Base-by-base conservation (phyloP, 2,888 invertebrate genomes). In the Eilema caniola region DNA sequence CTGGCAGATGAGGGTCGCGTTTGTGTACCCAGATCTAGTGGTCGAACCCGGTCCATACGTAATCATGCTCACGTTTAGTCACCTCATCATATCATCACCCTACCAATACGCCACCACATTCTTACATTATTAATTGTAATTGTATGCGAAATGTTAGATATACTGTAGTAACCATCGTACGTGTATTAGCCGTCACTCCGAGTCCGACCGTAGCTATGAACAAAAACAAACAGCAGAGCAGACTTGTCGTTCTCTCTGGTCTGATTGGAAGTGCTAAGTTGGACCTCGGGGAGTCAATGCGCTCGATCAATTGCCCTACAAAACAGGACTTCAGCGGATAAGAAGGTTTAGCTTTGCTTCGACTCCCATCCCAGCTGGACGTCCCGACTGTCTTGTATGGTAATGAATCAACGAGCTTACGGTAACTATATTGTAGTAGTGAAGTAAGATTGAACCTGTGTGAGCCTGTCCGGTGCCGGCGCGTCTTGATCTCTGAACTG, bases 351-450 rank as follows among this genome's bases (percentile, higher is more conserved):
- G 24, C 60, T 60, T 47, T 65, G 64, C 60, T 53, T 53, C 31
- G 24, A 12, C 63, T 0, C 57, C 41, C 57, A 37, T 67, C 37
- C 16, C 53, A 60, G 61, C 66, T 64, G 70, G 61, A 23, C 62
- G 37, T 28, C 41, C 61, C n/a, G 61, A 67, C 61, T 69, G 63
- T 33, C 67, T 56, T 64, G 67, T 78, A 77, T 69, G 53, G 60
- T 76, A 76, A 72, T 71, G 20, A 79, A 74, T 67, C 68, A 16
- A 72, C 77, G 82, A 82, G 83, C 82, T 82, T 82, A 83, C 78
- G 70, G 72, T 73, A 74, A 73, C 67, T 71, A 65, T 76, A 66
- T 73, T 64, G 59, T 69, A 47, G 33, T 71, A 73, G 66, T 60
- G 61, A 66, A 57, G 31, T 72, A 72, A 72, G 59, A 56, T 66